Evolutionary conservation across 2,888 invertebrate species (phyloP).

Genomic region (Amblyjoppa proteus): DNA sequence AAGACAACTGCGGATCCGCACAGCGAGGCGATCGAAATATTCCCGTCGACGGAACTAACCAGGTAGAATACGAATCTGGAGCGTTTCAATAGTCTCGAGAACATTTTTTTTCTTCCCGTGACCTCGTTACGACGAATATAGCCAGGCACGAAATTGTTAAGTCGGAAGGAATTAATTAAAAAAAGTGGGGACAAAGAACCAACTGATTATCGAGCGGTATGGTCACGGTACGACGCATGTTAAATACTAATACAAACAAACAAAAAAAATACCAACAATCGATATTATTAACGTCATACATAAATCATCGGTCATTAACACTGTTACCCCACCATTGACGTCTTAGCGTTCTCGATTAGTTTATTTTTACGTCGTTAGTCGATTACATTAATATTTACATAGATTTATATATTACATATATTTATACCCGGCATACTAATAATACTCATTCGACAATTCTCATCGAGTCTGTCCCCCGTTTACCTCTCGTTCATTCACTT

Average conservation of each 20-base stretch:
- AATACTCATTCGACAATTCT: conserved; percentile 38
- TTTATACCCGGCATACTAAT: not conserved
- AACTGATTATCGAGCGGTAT: conserved; percentile 36
- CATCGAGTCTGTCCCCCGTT: conserved; percentile 35
- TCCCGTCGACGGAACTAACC: conserved; percentile 26
- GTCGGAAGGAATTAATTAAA: not conserved
- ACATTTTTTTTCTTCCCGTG: not conserved
- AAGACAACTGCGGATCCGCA: not conserved
- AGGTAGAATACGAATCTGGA: conserved; percentile 22
- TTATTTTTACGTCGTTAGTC: conserved; percentile 15
- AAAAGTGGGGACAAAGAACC: conserved; percentile 14
- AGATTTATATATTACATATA: conserved; percentile 23
- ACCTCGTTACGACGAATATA: conserved; percentile 18
- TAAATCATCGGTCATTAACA: conserved; percentile 56
- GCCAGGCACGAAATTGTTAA: conserved; percentile 34
- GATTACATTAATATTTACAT: conserved; percentile 31
- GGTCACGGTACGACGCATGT: conserved; percentile 51
- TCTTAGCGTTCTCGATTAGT: conserved; percentile 23
- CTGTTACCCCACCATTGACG: conserved; percentile 49
- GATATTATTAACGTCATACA: conserved; percentile 41
- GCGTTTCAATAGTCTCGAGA: conserved; percentile 23
- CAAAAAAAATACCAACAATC: conserved; percentile 25
- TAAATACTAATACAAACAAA: conserved; percentile 35
- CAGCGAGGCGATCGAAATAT: conserved; percentile 30
- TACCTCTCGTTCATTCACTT: conserved; percentile 53